phyloP scores from a whole-genome alignment of 2,888 invertebrate genomes.

The Scaptomyza parva region DNA sequence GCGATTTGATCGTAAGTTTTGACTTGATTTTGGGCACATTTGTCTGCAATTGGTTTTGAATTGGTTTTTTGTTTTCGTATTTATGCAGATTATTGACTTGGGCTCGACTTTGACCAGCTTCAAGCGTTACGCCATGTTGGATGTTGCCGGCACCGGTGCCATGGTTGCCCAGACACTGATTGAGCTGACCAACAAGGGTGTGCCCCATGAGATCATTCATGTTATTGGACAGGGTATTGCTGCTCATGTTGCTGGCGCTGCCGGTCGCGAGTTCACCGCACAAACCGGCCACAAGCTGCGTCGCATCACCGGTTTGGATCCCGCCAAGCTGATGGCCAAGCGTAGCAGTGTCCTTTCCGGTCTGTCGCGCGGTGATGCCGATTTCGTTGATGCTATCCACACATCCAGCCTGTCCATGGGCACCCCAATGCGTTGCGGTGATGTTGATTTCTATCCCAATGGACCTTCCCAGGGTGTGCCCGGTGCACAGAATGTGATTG shows the following conservation, averaged over 20 bases:
- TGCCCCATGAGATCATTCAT: slow-evolving; percentile 77
- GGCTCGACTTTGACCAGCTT: slow-evolving; percentile 70
- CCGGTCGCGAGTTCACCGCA: slow-evolving; percentile 76
- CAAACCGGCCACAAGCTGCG: slow-evolving; percentile 80
- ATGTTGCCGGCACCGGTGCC: slow-evolving; percentile 70
- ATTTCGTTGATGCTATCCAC: slow-evolving; percentile 83
- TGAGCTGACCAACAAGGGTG: slow-evolving; percentile 64
- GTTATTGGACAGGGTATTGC: slow-evolving; percentile 80
- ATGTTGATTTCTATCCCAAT: slow-evolving; percentile 84
- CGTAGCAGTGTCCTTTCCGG: slow-evolving; percentile 64
- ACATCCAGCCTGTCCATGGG: slow-evolving; percentile 81
- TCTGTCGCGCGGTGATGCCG: slow-evolving; percentile 82
- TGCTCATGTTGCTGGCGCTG: slow-evolving; percentile 83
- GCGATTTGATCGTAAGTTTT: slow-evolving; percentile 77
- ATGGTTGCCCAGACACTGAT: slow-evolving; percentile 75
- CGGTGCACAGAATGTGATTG: slow-evolving; percentile 80
- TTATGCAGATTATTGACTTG: slow-evolving; percentile 74
- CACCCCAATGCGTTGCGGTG: slow-evolving; percentile 67
- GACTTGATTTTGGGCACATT: neutral
- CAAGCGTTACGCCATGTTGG: slow-evolving; percentile 72
- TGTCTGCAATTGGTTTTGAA: neutral
- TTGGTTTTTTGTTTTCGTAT: neutral
- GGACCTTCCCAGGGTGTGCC: slow-evolving; percentile 75
- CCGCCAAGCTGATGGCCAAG: slow-evolving; percentile 73
- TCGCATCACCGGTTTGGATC: slow-evolving; percentile 83